Percentiles rank a stretch among this genome's conserved stretches.
Evolutionary conservation across 2,113 vertebrate genomes (phyloP).

Genomic region (Aramus guarauna): DNA sequence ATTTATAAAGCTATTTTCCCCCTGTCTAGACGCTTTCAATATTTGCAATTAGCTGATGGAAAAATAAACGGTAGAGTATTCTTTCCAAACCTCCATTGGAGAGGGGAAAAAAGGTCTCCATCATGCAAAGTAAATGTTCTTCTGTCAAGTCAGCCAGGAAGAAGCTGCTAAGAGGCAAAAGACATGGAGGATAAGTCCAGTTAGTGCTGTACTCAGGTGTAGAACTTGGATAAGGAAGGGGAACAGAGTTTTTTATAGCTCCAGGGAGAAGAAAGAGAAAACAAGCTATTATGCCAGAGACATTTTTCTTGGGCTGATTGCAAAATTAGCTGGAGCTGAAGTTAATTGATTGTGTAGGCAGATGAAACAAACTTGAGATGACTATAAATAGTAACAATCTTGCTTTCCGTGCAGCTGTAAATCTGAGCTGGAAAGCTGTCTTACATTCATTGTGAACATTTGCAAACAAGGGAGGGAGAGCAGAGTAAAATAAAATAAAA

Average conservation of each 20-base stretch:
- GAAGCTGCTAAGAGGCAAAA: conserved; percentile 17
- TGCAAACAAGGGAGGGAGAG: not conserved
- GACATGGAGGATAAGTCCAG: not conserved
- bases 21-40: conserved; percentile 44
- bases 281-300: conserved; percentile 41
- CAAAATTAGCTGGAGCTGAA: conserved; percentile 66
- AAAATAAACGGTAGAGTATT: conserved; percentile 49
- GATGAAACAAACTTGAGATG: conserved; percentile 60
- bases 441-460: not conserved
- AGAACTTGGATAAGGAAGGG: conserved; percentile 3
- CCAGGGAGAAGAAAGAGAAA: conserved; percentile 18
- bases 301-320: conserved; percentile 51
- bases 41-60: conserved; percentile 59
- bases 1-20: conserved; percentile 50
- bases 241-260: conserved; percentile 39
- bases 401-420: conserved; percentile 39
- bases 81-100: conserved; percentile 30
- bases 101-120: conserved; percentile 22
- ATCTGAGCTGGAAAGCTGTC: conserved; percentile 18
- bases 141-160: not conserved
- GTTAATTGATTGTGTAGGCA: conserved; percentile 66
- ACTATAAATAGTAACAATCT: conserved; percentile 58
- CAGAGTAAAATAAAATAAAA: not conserved
- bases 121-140: conserved; percentile 18
- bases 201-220: not conserved